Evolutionary conservation across 2,797 vertebrate species (phyloP), one percentile per base, ranked within the genome.

Genomic region (Botia almorhae): DNA sequence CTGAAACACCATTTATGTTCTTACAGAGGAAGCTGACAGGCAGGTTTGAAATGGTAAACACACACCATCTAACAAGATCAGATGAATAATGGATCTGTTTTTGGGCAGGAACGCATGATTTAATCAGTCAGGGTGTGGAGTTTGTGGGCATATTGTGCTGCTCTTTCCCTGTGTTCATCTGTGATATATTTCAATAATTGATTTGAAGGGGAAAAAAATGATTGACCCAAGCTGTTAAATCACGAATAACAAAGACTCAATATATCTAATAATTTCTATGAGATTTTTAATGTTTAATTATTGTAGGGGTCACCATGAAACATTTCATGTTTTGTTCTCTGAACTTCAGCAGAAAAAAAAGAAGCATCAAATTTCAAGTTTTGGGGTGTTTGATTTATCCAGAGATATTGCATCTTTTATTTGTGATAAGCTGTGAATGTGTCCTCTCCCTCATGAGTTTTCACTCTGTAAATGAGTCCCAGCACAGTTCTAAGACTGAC

Each of bases 391-490:
- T 39, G 7, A 39, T 39, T 26, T 39, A 39, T 39, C 36, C 36
- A 39, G 48, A 56, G 53, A 7, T 17, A 19, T 21, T 56, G 2
- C 55, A 56, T 21, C 17, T 21, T 56, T 48, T 48, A 8, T 56
- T 21, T 56, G 55, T 56, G 19, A 56, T 56, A 56, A 56, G 4
- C 55, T 74, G 58, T 21, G 11, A 19, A 13, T 63, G 23, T 63
- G 21, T 55, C 29, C 33, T 14, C 23, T 17, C 43, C 17, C 68
- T 33, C 23, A 36, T 7, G 10, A 51, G 60, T 75, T 46, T 74
- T 74, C 64, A 64, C 73, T 74, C 73, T 74, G 73, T 36, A 51
- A 33, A 65, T 48, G 65, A 46, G 13, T 74, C 16, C 55, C 58
- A 56, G 19, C 58, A 12, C 58, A 61, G 10, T 2, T 21, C 36